These are phyloP conservation scores for Cyprinus carpio DNA, from an alignment of 2,113 vertebrate genomes.

Conservation along the genomic window DNA sequence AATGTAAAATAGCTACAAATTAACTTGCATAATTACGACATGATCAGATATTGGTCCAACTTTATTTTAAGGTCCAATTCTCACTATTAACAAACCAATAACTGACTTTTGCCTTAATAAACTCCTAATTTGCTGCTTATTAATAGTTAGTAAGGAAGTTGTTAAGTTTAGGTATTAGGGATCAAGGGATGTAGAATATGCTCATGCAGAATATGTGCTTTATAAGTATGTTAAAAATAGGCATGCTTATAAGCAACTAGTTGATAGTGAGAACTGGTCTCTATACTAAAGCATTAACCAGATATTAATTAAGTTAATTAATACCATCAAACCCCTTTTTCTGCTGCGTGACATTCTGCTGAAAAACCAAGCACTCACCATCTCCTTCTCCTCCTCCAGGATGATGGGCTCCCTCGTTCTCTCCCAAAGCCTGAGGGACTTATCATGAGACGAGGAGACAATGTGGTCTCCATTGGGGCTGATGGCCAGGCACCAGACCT, in stretches of 20 bases:
- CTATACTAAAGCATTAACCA: too few species aligned
- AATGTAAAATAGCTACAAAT: not conserved
- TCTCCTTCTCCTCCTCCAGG: conserved; percentile 93
- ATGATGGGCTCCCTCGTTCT: conserved; percentile 91
- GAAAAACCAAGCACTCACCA: conserved; percentile 75
- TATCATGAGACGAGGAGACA: conserved; percentile 92
- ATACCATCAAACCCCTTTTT: not conserved
- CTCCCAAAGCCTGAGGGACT: conserved; percentile 95
- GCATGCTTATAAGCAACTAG: too few species aligned
- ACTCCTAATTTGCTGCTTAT: too few species aligned
- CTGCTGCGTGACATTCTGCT: not conserved
- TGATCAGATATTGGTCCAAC: not conserved
- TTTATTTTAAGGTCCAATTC: too few species aligned
- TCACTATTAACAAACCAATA: too few species aligned
- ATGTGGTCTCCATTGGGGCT: conserved; percentile 94
- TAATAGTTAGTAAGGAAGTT: too few species aligned
- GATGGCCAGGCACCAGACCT: conserved; percentile 91
- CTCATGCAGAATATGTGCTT: too few species aligned
- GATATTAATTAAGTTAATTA: not conserved
- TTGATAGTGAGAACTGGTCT: too few species aligned
- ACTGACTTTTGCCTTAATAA: too few species aligned
- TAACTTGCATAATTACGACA: not conserved
- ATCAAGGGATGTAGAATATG: too few species aligned
- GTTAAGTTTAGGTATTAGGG: too few species aligned
- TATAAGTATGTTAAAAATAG: too few species aligned